These are phyloP conservation scores for Fragum fragum DNA, from an alignment of 2,888 invertebrate genomes.

Conservation along the genomic window DNA sequence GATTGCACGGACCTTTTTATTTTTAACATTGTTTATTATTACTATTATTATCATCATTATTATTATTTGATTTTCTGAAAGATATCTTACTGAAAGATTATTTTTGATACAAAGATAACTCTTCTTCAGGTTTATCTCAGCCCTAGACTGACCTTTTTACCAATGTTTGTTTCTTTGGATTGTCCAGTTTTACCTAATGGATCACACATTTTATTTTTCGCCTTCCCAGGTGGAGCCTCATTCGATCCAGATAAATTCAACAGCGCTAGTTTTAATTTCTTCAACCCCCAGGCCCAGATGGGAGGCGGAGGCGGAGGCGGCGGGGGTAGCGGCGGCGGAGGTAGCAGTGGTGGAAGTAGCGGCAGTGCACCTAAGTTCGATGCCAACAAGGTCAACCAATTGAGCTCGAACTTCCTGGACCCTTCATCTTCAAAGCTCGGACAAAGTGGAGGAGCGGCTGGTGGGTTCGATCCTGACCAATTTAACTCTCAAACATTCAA, in stretches of 20 bases:
- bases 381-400: constrained; percentile 68
- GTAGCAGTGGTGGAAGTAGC: constrained; percentile 33
- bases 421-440: constrained; percentile 66
- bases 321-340: constrained; percentile 32
- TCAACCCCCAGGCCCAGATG: constrained; percentile 51
- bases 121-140: no score
- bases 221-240: constrained; percentile 36
- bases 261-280: constrained; percentile 45
- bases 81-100: no score
- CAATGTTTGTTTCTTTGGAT: no score
- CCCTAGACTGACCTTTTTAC: no score
- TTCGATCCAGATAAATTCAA: constrained; percentile 53
- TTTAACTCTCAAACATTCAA: constrained; percentile 64
- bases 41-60: no score
- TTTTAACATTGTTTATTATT: no score
- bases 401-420: constrained; percentile 65
- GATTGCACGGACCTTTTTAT: no score
- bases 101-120: no score
- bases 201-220: neutral
- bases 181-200: no score
- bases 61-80: no score
- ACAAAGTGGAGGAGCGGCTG: constrained; percentile 53
- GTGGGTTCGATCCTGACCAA: constrained; percentile 66
- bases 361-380: constrained; percentile 64
- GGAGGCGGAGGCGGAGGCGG: constrained; percentile 22